Evolutionary conservation across 1,140 invertebrate species (phyloP), one percentile per base, ranked within the genome.

Genomic region (Glossosoma conforme): DNA sequence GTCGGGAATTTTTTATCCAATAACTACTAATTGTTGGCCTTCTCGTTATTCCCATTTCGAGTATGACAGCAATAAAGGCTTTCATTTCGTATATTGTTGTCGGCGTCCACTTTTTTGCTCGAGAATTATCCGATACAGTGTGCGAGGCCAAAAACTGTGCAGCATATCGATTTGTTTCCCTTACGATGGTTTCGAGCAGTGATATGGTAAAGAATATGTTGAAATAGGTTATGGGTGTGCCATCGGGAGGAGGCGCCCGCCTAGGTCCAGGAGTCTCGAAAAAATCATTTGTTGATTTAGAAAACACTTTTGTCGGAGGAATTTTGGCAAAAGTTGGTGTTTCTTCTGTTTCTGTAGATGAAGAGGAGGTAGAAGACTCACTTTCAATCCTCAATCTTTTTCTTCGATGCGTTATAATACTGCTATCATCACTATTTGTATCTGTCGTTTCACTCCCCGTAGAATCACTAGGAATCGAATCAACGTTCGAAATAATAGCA

Each of bases 31-130:
- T 43, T 38, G 53, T 61, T 14, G 54, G 41, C 22, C 52, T 53
- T 49, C 48, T 44, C 8, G 55, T 60, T 1, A 62, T 53, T 4
- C 61, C 52, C 57, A 62, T 62, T 56, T 56, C 55, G 1, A 62
- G 35, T 9, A 61, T 10, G 18, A 59, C 54, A 17, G 47, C 56
- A n/a, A 61, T 21, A 54, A 62, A 60, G 18, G 56, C 59, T 49
- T 62, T 52, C 56, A 60, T 56, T 46, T 60, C 53, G 10, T n/a
- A 10, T 46, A 47, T 42, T 30, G 38, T 54, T 22, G 30, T 37
- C 22, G 48, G 41, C 44, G 44, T 52, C 46, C 46, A 49, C 15
- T 44, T 38, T 43, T 57, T 45, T 33, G 45, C 35, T 32, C 50
- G 50, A 19, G 46, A 48, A 40, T 48, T 30, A 48, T 38, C 35